phyloP scores from a whole-genome alignment of 2,113 vertebrate genomes.

The Pyxicephalus adspersus region DNA sequence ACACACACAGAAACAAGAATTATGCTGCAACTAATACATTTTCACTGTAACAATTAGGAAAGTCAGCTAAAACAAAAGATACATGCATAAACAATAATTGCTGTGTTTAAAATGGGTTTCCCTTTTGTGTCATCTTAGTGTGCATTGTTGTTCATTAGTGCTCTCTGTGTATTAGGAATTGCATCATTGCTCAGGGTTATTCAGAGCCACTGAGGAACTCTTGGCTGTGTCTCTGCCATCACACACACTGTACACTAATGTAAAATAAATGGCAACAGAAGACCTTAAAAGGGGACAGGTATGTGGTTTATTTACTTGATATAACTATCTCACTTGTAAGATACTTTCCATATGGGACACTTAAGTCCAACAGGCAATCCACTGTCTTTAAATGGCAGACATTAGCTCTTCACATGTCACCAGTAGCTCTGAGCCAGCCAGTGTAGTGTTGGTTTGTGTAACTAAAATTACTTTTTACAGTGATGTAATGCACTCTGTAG shows the following conservation, averaged over 20 bases:
- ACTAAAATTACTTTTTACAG: slow-evolving; percentile 27
- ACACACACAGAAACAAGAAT: too few relatives aligned
- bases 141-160: slow-evolving; percentile 3
- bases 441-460: slow-evolving; percentile 6
- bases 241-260: slow-evolving; percentile 17
- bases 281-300: slow-evolving; percentile 26
- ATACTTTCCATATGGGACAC: slow-evolving; percentile 45
- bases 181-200: background rate
- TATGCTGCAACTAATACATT: too few relatives aligned
- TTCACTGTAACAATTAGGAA: too few relatives aligned
- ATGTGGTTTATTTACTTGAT: slow-evolving; percentile 21
- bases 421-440: slow-evolving; percentile 24
- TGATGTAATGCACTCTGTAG: slow-evolving; percentile 7
- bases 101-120: background rate
- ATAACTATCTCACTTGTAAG: background rate
- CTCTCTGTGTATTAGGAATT: background rate
- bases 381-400: slow-evolving; percentile 15
- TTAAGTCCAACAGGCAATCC: background rate
- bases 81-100: too few relatives aligned
- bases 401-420: slow-evolving; percentile 20
- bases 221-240: background rate
- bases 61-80: too few relatives aligned
- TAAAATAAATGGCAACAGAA: background rate
- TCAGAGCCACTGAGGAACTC: background rate
- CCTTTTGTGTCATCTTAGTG: background rate